Conservation (phyloP, 2,888 invertebrate species). For the Dorcus parallelipipedus region DNA sequence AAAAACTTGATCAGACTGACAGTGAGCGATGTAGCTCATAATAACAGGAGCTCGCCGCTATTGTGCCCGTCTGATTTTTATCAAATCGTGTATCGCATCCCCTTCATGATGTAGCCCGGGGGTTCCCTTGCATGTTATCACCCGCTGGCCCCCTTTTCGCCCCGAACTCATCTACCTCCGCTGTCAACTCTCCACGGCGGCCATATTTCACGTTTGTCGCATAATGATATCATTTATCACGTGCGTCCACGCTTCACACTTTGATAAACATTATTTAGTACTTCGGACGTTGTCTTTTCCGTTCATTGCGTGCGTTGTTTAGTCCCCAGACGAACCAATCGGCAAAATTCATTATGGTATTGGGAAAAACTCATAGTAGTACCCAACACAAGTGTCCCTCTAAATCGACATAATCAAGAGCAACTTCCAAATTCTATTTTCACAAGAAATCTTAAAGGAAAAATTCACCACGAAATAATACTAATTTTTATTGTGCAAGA, state of each 20-base stretch:
- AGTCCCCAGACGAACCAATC: no score
- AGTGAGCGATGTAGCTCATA: neutral
- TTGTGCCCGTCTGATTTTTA: neutral
- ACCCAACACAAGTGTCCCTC: no score
- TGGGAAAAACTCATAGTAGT: no score
- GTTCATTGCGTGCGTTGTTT: neutral
- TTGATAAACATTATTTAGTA: conserved; percentile 3
- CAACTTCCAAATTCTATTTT: no score
- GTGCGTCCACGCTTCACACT: conserved; percentile 21
- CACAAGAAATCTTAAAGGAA: no score
- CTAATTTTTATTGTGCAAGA: no score
- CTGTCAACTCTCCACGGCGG: conserved; percentile 26
- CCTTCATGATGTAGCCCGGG: neutral
- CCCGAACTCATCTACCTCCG: conserved; percentile 24
- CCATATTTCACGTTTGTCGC: conserved; percentile 33
- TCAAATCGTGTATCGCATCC: neutral
- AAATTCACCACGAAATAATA: no score
- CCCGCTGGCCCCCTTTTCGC: neutral
- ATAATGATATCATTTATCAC: conserved; percentile 34
- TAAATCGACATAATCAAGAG: no score
- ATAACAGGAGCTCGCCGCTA: neutral
- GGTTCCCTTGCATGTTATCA: neutral
- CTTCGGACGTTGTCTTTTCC: neutral
- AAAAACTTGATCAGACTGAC: no score
- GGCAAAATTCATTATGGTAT: no score